These are phyloP conservation scores for Centrocercus urophasianus DNA, from an alignment of 2,113 vertebrate species.

Conservation along the genomic window DNA sequence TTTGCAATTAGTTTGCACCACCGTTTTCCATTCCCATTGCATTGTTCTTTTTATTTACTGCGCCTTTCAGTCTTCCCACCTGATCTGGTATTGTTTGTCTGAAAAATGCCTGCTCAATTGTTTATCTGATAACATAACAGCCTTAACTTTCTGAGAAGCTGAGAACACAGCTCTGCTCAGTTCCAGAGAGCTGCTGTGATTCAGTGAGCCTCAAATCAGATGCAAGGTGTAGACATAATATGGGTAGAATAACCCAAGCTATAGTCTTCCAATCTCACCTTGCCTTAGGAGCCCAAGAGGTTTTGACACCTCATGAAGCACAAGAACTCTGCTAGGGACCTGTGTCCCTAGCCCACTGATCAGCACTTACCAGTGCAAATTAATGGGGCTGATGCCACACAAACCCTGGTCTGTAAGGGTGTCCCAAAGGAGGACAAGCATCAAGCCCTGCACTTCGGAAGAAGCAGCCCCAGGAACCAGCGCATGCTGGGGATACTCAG, in stretches of 20 bases:
- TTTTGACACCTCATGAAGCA: background rate
- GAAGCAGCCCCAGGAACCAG: background rate
- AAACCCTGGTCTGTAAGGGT: background rate
- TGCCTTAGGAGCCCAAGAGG: background rate
- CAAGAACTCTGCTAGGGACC: background rate
- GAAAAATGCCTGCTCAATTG: background rate
- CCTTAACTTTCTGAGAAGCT: background rate
- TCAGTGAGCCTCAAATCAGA: background rate
- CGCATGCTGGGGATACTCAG: rapidly evolving
- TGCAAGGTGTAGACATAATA: background rate
- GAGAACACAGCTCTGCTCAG: background rate
- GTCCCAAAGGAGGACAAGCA: background rate
- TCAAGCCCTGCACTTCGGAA: background rate
- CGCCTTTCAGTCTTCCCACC: background rate
- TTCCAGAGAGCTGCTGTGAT: background rate
- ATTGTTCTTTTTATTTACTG: slow-evolving; percentile 30
- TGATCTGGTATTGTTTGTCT: background rate
- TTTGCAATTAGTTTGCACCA: slow-evolving; percentile 3
- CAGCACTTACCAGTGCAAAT: background rate
- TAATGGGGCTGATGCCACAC: background rate
- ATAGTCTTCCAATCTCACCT: background rate
- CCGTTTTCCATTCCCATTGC: background rate
- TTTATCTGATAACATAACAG: background rate
- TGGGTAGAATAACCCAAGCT: background rate
- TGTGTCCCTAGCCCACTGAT: background rate